Conservation (phyloP, 2,888 invertebrate species). For the Nomada goodeniana region DNA sequence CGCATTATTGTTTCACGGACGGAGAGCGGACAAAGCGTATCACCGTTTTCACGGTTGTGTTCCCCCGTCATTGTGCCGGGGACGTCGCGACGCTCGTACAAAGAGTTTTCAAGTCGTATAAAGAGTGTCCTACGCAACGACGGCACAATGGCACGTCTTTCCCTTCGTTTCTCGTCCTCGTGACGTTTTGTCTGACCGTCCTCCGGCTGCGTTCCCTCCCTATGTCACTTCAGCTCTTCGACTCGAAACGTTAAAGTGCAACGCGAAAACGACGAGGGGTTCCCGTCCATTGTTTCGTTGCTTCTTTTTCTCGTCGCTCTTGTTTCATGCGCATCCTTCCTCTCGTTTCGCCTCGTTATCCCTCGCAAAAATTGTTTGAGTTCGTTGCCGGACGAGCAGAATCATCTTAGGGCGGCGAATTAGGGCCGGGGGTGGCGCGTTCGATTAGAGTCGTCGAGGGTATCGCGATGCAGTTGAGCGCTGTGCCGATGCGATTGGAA, state of each 20-base stretch:
- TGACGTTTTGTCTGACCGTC: not conserved
- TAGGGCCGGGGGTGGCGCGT: not conserved
- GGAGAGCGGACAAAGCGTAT: conserved; percentile 50
- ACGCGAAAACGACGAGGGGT: not conserved
- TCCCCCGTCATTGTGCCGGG: conserved; percentile 45
- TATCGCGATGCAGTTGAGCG: no score
- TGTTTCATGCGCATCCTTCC: no score
- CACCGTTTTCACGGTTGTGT: conserved; percentile 53
- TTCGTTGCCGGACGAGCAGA: not conserved
- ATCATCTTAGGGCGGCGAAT: not conserved
- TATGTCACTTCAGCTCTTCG: conserved; percentile 26
- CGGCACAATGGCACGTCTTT: conserved; percentile 46
- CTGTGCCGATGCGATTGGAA: no score
- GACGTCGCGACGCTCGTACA: conserved; percentile 37
- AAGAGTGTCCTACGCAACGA: conserved; percentile 43
- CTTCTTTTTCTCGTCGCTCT: not conserved
- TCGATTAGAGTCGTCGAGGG: not conserved
- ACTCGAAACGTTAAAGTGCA: conserved; percentile 8
- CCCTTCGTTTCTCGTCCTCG: conserved; percentile 13
- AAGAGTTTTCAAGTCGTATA: conserved; percentile 56
- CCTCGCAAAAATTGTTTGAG: no score
- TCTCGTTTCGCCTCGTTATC: not conserved
- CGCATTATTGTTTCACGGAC: conserved; percentile 50
- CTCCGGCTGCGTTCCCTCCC: not conserved
- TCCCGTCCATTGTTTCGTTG: not conserved